Percentiles rank a stretch among this genome's conserved stretches.
Evolutionary conservation across 2,888 invertebrate species (phyloP).

Genomic region (Gonocerus acuteangulatus): DNA sequence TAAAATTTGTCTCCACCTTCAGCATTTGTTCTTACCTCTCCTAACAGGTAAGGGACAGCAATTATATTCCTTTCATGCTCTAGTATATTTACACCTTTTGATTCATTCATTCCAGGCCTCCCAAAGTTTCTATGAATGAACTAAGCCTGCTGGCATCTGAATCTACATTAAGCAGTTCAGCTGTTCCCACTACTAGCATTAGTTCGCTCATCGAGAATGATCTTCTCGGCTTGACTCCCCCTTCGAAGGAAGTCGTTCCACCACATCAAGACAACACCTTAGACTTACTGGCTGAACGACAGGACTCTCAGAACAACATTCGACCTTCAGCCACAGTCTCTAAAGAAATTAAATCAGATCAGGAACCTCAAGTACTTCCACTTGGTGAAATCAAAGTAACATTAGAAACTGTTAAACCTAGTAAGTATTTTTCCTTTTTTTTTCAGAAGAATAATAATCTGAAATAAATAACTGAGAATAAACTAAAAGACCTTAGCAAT

Average conservation of each 20-base stretch:
- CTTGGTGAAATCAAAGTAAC: conserved; percentile 65
- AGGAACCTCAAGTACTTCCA: conserved; percentile 47
- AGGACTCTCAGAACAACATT: neutral
- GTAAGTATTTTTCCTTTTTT: conserved; percentile 44
- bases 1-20: too few species aligned
- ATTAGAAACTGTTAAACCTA: conserved; percentile 68
- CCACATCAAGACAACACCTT: too few species aligned
- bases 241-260: too few species aligned
- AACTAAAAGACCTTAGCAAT: too few species aligned
- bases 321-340: neutral
- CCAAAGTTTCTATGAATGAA: conserved; percentile 19
- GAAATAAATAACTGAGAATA: too few species aligned
- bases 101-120: conserved; percentile 11
- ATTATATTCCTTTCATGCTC: too few species aligned
- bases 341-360: conserved; percentile 21
- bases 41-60: too few species aligned
- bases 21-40: too few species aligned
- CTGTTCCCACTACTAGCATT: neutral
- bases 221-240: neutral
- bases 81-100: too few species aligned
- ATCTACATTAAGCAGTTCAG: neutral
- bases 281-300: neutral
- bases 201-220: conserved; percentile 7
- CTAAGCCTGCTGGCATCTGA: conserved; percentile 1
- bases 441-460: neutral